These are phyloP conservation scores for Nymphalis polychloros DNA, from an alignment of 2,888 invertebrate species.

Conservation along the genomic window DNA sequence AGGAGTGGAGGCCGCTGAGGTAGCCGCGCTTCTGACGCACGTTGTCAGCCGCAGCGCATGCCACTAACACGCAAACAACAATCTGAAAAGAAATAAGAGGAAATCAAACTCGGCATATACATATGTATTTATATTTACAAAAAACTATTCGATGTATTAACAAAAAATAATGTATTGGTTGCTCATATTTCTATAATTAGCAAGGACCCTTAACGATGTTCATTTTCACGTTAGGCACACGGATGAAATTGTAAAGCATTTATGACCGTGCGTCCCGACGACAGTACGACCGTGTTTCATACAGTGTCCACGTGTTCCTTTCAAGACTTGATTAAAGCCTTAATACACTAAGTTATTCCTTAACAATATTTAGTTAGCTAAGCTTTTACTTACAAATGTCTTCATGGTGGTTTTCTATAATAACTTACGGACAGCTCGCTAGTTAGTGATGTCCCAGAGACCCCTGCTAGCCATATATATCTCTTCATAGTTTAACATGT, in stretches of 20 bases:
- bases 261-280: too few species aligned
- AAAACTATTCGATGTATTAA: too few species aligned
- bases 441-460: conserved; percentile 31
- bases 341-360: not conserved
- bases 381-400: conserved; percentile 52
- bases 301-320: not conserved
- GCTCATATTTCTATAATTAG: too few species aligned
- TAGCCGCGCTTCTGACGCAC: conserved; percentile 54
- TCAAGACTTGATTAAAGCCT: too few species aligned
- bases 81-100: conserved; percentile 31
- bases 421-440: not conserved
- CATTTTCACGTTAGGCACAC: too few species aligned
- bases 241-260: too few species aligned
- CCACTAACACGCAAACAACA: conserved; percentile 45
- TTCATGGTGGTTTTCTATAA: conserved; percentile 48
- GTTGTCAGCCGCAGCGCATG: conserved; percentile 45
- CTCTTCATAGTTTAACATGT: conserved; percentile 20
- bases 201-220: too few species aligned
- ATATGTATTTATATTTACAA: too few species aligned
- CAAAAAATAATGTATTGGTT: too few species aligned
- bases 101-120: not conserved
- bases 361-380: not conserved
- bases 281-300: too few species aligned
- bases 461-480: conserved; percentile 37
- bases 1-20: conserved; percentile 41